Percentiles rank a stretch among this genome's conserved stretches.
Conservation (phyloP, 2,113 vertebrate species). For the Crocuta crocuta region DNA sequence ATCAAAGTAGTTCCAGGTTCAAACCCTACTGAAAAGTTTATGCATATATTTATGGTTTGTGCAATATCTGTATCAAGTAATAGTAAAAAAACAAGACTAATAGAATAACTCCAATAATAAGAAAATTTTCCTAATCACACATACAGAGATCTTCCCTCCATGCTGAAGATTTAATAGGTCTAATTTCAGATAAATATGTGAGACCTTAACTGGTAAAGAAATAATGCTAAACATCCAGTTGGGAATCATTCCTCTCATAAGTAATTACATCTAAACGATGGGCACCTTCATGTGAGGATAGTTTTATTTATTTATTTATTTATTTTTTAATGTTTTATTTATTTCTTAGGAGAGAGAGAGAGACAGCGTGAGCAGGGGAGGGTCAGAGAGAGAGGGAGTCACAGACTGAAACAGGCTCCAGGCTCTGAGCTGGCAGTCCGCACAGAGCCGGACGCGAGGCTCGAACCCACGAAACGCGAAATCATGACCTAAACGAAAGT, state of each 20-base stretch:
- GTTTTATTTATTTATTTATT: not conserved
- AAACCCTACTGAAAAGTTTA: not conserved
- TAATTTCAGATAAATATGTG: constrained; percentile 32
- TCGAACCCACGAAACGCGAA: too few species aligned
- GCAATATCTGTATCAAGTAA: not conserved
- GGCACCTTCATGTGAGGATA: not conserved
- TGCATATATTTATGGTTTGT: not conserved
- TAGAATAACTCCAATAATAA: not conserved
- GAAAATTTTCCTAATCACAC: not conserved
- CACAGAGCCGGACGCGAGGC: too few species aligned
- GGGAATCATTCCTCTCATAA: not conserved
- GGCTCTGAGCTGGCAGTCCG: too few species aligned
- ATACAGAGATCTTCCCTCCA: not conserved
- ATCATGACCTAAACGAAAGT: too few species aligned
- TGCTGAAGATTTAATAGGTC: not conserved
- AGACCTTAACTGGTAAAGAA: not conserved
- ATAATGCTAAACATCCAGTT: not conserved
- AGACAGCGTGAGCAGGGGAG: too few species aligned
- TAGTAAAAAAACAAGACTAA: not conserved
- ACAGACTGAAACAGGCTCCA: too few species aligned
- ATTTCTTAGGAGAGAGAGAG: too few species aligned
- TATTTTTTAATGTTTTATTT: too few species aligned
- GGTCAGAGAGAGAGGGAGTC: too few species aligned
- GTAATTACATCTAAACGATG: not conserved
- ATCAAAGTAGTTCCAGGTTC: not conserved